Evolutionary conservation across 2,113 vertebrate species (phyloP).

Genomic region (Zosterops pallidus): DNA sequence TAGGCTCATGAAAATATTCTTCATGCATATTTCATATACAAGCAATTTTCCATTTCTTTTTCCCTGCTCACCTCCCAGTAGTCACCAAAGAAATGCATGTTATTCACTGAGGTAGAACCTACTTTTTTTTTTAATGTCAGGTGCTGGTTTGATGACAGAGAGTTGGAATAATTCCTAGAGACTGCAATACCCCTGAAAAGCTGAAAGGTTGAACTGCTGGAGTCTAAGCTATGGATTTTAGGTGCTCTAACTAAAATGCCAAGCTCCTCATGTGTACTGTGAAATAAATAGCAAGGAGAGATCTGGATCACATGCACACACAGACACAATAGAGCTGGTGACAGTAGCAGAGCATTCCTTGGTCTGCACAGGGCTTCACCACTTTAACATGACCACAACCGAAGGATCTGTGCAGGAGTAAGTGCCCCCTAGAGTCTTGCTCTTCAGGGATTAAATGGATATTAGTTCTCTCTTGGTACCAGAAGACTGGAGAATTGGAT

Average conservation of each 20-base stretch:
- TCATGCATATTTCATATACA: neutral
- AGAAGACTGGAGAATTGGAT: neutral
- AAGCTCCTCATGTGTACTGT: rapidly evolving
- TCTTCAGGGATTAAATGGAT: neutral
- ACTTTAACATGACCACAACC: neutral
- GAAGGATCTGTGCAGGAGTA: neutral
- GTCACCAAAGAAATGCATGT: neutral
- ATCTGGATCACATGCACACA: neutral
- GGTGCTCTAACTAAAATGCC: neutral
- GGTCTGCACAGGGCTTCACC: neutral
- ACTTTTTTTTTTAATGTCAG: neutral
- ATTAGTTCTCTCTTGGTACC: neutral
- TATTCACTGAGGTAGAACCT: neutral
- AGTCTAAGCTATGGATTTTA: neutral
- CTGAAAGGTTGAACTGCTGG: neutral
- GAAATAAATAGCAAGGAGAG: neutral
- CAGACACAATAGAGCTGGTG: neutral
- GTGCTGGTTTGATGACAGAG: neutral
- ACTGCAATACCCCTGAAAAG: neutral
- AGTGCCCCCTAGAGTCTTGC: neutral
- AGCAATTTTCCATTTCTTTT: neutral
- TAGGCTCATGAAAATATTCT: neutral
- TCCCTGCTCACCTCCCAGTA: neutral
- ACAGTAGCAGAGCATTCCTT: neutral
- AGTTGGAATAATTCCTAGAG: neutral